Evolutionary conservation across 37 sponge, comb jelly and placozoan genomes (phyloP).

Genomic region (Ephydatia muelleri): DNA sequence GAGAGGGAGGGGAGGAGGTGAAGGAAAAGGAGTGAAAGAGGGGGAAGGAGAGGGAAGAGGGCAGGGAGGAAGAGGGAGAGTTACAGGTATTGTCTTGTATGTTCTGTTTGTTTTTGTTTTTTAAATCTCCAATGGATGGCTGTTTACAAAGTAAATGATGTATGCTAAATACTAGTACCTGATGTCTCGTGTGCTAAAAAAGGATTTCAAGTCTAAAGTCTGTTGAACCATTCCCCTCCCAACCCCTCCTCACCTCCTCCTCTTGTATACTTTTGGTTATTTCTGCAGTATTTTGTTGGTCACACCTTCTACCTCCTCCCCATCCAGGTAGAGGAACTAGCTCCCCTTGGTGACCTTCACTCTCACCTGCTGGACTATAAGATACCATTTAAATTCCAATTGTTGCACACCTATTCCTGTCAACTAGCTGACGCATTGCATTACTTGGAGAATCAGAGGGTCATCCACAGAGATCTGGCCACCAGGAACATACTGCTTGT

Average conservation of each 20-base stretch:
- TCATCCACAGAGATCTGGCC: slow-evolving; percentile 38
- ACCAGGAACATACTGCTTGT: slow-evolving; percentile 33
- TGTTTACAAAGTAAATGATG: background rate
- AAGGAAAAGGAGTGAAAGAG: slow-evolving; percentile 10
- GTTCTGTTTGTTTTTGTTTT: no score
- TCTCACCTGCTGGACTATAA: slow-evolving; percentile 22
- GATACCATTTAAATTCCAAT: background rate
- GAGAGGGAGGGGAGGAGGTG: no score
- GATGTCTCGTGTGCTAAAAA: no score
- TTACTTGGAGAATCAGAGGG: slow-evolving; percentile 39
- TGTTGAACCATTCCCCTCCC: slow-evolving; percentile 9
- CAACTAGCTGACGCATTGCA: slow-evolving; percentile 74
- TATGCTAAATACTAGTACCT: no score
- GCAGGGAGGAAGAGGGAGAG: background rate
- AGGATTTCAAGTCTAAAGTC: background rate
- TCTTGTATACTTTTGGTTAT: no score
- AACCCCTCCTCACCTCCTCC: background rate
- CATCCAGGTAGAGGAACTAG: slow-evolving; percentile 65
- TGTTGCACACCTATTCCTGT: slow-evolving; percentile 47
- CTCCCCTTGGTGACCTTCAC: slow-evolving; percentile 55
- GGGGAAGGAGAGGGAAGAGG: slow-evolving; percentile 8
- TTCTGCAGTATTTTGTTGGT: background rate
- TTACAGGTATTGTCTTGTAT: no score
- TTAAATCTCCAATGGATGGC: no score
- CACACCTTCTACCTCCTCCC: background rate